Evolutionary conservation across 2,113 vertebrate species (phyloP).

Genomic region (Oriolus oriolus): DNA sequence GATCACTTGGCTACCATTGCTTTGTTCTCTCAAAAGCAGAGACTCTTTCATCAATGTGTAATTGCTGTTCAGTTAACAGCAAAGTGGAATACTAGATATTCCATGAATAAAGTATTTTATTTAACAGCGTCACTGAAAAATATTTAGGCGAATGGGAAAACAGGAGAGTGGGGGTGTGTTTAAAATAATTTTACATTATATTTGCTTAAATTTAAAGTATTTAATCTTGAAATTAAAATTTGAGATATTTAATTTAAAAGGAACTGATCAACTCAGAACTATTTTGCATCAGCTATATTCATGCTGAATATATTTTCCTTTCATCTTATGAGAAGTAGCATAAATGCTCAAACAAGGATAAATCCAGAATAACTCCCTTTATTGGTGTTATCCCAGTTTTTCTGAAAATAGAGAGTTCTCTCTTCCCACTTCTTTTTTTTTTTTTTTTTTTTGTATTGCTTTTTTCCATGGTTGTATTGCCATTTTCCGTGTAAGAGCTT

Average conservation of each 20-base stretch:
- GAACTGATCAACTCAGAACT: not conserved
- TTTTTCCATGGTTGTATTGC: not conserved
- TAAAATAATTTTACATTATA: not conserved
- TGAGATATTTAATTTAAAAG: not conserved
- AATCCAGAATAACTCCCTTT: not conserved
- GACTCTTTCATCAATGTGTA: not conserved
- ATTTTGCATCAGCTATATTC: not conserved
- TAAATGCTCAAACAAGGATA: not conserved
- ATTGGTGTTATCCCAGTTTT: not conserved
- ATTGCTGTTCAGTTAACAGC: not conserved
- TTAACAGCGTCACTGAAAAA: not conserved
- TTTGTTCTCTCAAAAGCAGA: slow-evolving; percentile 18
- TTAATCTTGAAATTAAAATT: not conserved
- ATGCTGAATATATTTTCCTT: not conserved
- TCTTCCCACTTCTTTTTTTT: not conserved
- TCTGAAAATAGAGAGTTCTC: not conserved
- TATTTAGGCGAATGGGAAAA: not conserved
- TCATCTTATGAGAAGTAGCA: not conserved
- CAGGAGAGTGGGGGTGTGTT: accelerated
- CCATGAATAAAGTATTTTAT: not conserved
- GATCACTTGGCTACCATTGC: not conserved
- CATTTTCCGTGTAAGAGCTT: not conserved
- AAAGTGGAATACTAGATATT: not conserved
- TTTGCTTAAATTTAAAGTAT: not conserved
- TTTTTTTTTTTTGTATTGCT: not conserved